These are phyloP conservation scores for Sebastes taczanowskii DNA, from an alignment of 2,797 vertebrate species.

Conservation along the genomic window DNA sequence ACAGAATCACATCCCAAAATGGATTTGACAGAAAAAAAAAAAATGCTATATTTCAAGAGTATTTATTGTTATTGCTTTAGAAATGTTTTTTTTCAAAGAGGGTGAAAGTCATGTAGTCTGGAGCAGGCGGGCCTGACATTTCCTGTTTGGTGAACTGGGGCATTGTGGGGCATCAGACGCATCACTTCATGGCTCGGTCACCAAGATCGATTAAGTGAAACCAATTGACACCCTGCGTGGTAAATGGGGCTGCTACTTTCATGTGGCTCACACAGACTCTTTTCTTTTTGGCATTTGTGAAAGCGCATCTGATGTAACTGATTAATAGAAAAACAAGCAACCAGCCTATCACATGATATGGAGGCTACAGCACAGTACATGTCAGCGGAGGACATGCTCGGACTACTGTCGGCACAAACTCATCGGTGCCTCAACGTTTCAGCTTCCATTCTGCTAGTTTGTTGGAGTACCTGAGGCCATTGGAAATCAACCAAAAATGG, in stretches of 20 bases:
- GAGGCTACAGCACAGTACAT: constrained; percentile 34
- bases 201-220: constrained; percentile 81
- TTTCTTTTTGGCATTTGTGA: constrained; percentile 75
- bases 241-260: constrained; percentile 74
- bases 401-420: background rate
- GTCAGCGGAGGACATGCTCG: constrained; percentile 47
- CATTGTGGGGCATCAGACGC: constrained; percentile 56
- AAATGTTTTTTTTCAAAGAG: background rate
- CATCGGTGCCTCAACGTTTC: background rate
- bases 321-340: constrained; percentile 71
- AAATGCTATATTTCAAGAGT: background rate
- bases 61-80: background rate
- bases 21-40: background rate
- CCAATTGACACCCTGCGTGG: constrained; percentile 73
- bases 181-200: constrained; percentile 64
- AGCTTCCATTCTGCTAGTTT: background rate
- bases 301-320: constrained; percentile 67
- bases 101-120: background rate
- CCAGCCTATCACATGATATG: constrained; percentile 73
- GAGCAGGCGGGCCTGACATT: constrained; percentile 14
- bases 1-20: background rate
- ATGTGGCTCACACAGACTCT: constrained; percentile 75
- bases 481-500: background rate
- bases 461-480: background rate
- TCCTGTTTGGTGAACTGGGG: constrained; percentile 29